Evolutionary conservation across 2,888 invertebrate genomes (phyloP), one percentile per base, ranked within the genome.

Genomic region (Scelioninae gen. 1): DNA sequence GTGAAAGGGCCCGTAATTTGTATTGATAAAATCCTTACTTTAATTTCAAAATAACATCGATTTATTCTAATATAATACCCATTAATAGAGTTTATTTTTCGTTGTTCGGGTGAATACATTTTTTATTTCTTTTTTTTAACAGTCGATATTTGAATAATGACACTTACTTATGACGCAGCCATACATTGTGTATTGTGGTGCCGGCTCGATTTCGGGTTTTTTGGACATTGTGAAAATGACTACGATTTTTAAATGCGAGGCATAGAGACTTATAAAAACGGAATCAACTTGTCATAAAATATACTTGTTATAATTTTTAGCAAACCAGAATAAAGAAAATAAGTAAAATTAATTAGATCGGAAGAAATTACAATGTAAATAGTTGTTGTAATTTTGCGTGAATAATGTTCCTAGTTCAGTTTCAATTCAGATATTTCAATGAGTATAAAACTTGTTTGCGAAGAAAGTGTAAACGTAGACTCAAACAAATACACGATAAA

Each of bases 91-190:
- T 23, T 23, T 23, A 87, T 84, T 85, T 88, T 87, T 88, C 85
- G 80, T 84, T 85, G 86, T 88, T 89, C 85, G 86, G 84, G 87
- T 87, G 85, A 83, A 83, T 86, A 68, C 23, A 23, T 23, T 23
- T 38, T 87, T 87, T 78, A 58, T 84, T 80, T 84, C 5, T 38
- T 4, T 38, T 8, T 85, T 86, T 83, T 84, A 79, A 84, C 71
- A 68, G 76, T 79, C 81, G 86, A 87, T 87, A 85, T 62, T 68
- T 66, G n/a, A 13, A 32, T 53, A 32, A 15, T 63, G 78, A 78
- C 63, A 29, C 34, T 78, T 69, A 78, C 87, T 88, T 86, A 84
- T 85, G 85, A 87, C 85, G 88, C 89, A 89, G 89, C 89, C 89
- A 89, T 89, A 89, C 87, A 83, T 87, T 85, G 87, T 87, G 87